Percentiles rank a stretch among this genome's conserved stretches.
phyloP scores from a whole-genome alignment of 2,888 invertebrate species.

The Blera fallax region DNA sequence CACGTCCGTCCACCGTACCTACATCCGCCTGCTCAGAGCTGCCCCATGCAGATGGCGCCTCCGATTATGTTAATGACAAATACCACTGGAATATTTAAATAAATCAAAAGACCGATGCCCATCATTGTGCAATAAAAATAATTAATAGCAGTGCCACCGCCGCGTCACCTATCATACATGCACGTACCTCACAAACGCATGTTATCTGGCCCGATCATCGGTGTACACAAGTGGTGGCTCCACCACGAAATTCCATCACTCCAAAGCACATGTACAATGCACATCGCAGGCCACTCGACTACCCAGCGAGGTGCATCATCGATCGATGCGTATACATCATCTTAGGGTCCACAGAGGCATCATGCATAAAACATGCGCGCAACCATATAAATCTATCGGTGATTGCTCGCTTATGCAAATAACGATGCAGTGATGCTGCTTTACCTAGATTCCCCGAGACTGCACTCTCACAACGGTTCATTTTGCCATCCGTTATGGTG shows the following conservation, averaged over 20 bases:
- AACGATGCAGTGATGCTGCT: constrained; percentile 25
- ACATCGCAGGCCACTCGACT: constrained; percentile 12
- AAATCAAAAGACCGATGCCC: constrained; percentile 42
- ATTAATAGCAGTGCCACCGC: constrained; percentile 41
- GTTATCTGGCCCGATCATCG: constrained; percentile 31
- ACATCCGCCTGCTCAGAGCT: background rate
- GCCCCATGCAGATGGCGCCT: constrained; percentile 52
- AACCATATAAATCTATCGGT: constrained; percentile 54
- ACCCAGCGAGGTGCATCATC: constrained; percentile 54
- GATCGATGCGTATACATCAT: constrained; percentile 52
- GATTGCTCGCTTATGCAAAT: constrained; percentile 66
- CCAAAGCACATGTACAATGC: constrained; percentile 16
- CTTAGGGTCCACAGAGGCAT: constrained; percentile 3
- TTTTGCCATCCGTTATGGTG: constrained; percentile 58
- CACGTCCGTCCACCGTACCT: background rate
- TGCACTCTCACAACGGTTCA: constrained; percentile 55
- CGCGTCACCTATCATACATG: constrained; percentile 26
- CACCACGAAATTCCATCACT: constrained; percentile 58
- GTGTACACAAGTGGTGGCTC: background rate
- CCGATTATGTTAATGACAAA: constrained; percentile 59
- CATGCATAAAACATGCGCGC: constrained; percentile 57
- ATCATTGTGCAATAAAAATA: constrained; percentile 65
- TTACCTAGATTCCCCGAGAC: constrained; percentile 46
- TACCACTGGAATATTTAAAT: constrained; percentile 48
- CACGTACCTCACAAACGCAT: background rate